Evolutionary conservation across 1,140 invertebrate genomes (phyloP).

Genomic region (Hyles euphorbiae): DNA sequence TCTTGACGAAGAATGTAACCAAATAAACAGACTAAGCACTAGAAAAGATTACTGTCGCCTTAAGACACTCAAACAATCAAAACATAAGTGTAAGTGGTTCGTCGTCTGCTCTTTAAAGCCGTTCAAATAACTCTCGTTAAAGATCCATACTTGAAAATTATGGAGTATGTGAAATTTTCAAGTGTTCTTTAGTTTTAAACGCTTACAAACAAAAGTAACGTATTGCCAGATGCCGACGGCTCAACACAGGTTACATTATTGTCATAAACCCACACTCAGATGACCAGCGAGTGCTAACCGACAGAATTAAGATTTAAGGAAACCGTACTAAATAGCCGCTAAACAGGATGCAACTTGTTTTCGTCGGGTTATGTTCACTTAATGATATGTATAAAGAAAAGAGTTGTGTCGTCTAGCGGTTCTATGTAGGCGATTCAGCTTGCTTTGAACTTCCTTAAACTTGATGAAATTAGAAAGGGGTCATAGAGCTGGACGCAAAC

Average conservation of each 20-base stretch:
- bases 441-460: too few relatives aligned
- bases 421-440: too few relatives aligned
- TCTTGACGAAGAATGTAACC: too few relatives aligned
- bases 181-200: conserved; percentile 57
- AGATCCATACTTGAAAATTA: neutral
- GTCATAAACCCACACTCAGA: conserved; percentile 52
- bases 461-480: too few relatives aligned
- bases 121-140: too few relatives aligned
- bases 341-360: conserved; percentile 15
- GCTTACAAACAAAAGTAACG: conserved; percentile 66
- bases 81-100: too few relatives aligned
- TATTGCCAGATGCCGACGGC: conserved; percentile 52
- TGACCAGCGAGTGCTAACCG: conserved; percentile 32
- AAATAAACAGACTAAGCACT: too few relatives aligned
- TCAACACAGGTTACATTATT: conserved; percentile 59
- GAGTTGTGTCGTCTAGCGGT: neutral
- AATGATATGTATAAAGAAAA: conserved; percentile 25
- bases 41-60: too few relatives aligned
- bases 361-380: conserved; percentile 15
- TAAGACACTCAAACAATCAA: too few relatives aligned
- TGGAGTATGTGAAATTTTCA: conserved; percentile 20
- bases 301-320: conserved; percentile 28
- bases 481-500: too few relatives aligned
- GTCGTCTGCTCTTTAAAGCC: too few relatives aligned
- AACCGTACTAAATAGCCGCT: conserved; percentile 24